A percentile compares a stretch with the other conserved stretches of the same genome.
These are phyloP conservation scores for Lymantria dispar DNA, from an alignment of 2,888 invertebrate species.

Conservation along the genomic window DNA sequence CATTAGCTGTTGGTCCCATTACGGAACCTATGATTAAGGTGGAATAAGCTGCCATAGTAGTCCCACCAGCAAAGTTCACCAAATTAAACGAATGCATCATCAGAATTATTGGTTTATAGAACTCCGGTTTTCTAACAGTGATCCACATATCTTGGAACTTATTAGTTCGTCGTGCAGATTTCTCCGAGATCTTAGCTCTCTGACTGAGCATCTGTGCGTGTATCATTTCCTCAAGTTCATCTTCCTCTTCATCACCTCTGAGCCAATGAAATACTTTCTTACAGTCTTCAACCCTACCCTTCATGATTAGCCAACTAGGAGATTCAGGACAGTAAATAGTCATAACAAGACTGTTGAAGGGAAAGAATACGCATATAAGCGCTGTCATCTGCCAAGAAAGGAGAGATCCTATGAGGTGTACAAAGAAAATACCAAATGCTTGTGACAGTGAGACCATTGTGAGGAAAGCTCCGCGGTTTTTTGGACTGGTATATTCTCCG, in stretches of 20 bases:
- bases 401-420: slow-evolving; percentile 83
- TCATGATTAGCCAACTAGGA: slow-evolving; percentile 84
- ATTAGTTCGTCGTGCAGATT: slow-evolving; percentile 17
- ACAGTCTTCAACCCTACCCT: slow-evolving; percentile 75
- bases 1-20: slow-evolving; percentile 79
- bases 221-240: slow-evolving; percentile 60
- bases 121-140: slow-evolving; percentile 61
- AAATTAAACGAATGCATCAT: slow-evolving; percentile 82
- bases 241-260: slow-evolving; percentile 70
- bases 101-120: slow-evolving; percentile 79
- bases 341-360: slow-evolving; percentile 64
- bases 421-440: slow-evolving; percentile 80
- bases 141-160: slow-evolving; percentile 13
- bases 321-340: slow-evolving; percentile 79
- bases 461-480: slow-evolving; percentile 82
- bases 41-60: slow-evolving; percentile 84
- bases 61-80: slow-evolving; percentile 85
- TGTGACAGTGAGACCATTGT: slow-evolving; percentile 80
- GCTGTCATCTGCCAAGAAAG: slow-evolving; percentile 80
- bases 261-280: slow-evolving; percentile 79
- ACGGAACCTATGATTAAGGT: slow-evolving; percentile 80
- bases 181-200: slow-evolving; percentile 22
- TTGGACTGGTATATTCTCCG: slow-evolving; percentile 79
- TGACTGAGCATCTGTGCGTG: slow-evolving; percentile 38
- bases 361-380: slow-evolving; percentile 63